Percentiles rank a stretch among this genome's conserved stretches.
phyloP scores from a whole-genome alignment of 2,888 invertebrate species.

The Amphipoea lucens region DNA sequence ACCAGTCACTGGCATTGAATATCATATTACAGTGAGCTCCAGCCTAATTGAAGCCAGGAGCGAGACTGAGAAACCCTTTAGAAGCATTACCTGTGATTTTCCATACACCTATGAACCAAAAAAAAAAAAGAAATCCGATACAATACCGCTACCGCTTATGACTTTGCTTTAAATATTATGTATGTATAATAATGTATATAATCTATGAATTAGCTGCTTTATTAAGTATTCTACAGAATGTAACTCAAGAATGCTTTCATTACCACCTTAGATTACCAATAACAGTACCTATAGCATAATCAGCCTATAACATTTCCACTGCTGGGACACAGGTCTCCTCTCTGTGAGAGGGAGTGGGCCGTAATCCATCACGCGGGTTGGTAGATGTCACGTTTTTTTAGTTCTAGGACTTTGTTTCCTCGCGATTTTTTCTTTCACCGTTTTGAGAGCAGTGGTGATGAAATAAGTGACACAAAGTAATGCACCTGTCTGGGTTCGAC shows the following conservation, averaged over 20 bases:
- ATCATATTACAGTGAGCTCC: conserved; percentile 30
- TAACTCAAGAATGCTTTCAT: background rate
- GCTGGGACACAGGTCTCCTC: too few species aligned
- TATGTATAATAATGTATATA: background rate
- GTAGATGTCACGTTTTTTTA: too few species aligned
- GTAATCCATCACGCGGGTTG: too few species aligned
- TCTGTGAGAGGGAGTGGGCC: too few species aligned
- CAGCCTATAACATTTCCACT: too few species aligned
- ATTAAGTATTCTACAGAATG: background rate
- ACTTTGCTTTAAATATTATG: background rate
- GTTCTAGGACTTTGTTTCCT: too few species aligned
- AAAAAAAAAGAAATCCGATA: too few species aligned
- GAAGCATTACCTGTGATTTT: background rate
- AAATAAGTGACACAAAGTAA: too few species aligned
- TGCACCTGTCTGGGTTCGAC: too few species aligned
- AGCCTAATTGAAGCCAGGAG: conserved; percentile 7
- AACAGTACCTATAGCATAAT: background rate
- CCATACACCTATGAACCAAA: background rate
- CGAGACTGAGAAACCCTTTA: background rate
- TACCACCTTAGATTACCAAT: background rate
- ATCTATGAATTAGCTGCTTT: too few species aligned
- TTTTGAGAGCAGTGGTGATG: too few species aligned
- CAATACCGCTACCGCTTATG: background rate
- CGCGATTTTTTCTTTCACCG: too few species aligned
- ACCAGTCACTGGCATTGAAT: conserved; percentile 58